Conservation (phyloP, 2,797 vertebrate species). For the Spea hammondii region DNA sequence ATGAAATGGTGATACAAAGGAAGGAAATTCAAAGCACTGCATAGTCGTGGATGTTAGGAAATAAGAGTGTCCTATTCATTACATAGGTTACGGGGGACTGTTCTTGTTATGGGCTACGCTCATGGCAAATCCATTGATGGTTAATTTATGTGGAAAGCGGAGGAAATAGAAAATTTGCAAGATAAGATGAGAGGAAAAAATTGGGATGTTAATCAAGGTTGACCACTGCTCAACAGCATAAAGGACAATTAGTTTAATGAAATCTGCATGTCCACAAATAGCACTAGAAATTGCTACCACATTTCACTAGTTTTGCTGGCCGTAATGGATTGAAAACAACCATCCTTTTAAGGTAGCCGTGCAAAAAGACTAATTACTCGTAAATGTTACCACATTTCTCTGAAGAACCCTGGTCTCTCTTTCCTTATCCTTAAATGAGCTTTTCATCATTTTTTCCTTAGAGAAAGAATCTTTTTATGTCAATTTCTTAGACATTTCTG, state of each 20-base stretch:
- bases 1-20: neutral
- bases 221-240: slow-evolving; percentile 53
- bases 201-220: slow-evolving; percentile 59
- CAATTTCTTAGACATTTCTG: slow-evolving; percentile 1
- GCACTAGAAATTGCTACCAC: slow-evolving; percentile 63
- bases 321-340: slow-evolving; percentile 54
- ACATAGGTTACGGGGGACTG: slow-evolving; percentile 4
- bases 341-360: slow-evolving; percentile 56
- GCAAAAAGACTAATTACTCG: slow-evolving; percentile 49
- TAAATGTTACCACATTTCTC: slow-evolving; percentile 57
- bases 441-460: slow-evolving; percentile 32
- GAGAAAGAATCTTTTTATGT: slow-evolving; percentile 7
- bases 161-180: slow-evolving; percentile 59
- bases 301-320: slow-evolving; percentile 61
- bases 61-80: neutral
- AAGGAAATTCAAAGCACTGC: neutral
- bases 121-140: slow-evolving; percentile 56
- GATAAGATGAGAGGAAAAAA: slow-evolving; percentile 59
- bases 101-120: neutral
- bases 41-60: neutral
- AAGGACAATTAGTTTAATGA: slow-evolving; percentile 62
- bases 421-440: slow-evolving; percentile 25
- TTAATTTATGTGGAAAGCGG: slow-evolving; percentile 59
- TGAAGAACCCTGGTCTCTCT: slow-evolving; percentile 31
- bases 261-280: slow-evolving; percentile 60